Base-by-base conservation (phyloP, 2,113 vertebrate species). In the Setophaga coronata region DNA sequence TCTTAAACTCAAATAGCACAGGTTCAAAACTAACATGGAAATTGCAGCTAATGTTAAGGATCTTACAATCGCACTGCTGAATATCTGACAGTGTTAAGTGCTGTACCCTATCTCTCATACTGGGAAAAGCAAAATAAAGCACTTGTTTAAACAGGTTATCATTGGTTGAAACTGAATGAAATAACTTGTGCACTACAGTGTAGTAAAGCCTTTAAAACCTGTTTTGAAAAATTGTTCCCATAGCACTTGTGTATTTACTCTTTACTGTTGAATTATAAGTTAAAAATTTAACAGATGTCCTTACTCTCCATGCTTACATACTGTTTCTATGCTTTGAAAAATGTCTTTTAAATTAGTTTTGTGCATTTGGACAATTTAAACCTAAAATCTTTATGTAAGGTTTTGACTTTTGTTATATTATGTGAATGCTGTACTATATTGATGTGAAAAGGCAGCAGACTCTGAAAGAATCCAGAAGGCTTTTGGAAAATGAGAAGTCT, bases 391-490 rank as follows among this genome's bases (percentile, higher is more conserved):
- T 85, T 89, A 57, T 28, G 34, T 53, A 54, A 89, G 54, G 26
- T 54, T 96, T 95, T 77, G 47, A 80, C 84, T 96, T 95, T 16
- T 21, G 24, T 54, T 78, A 25, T 45, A 26, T 72, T 73, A 54
- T 40, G 34, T 43, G 57, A 89, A 26, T 47, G 53, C 36, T 42
- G 4, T 43, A 14, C 64, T 87, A 71, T 16, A 29, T 67, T 87
- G 76, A 82, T 82, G 43, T 51, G 23, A 74, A 93, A 96, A 93
- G 65, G 50, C 87, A 94, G 40, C 38, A 89, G 78, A 18, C 26
- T 65, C 33, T 79, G 91, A 97, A 84, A 89, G 76, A 95, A 83
- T 81, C 82, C 96, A 96, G 95, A 92, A 83, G 82, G 67, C 85
- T 94, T 89, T 92, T 87, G 85, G 51, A 86, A 93, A 92, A 93